phyloP scores from a whole-genome alignment of 1,140 invertebrate genomes.

The Dendroctonus ponderosae region DNA sequence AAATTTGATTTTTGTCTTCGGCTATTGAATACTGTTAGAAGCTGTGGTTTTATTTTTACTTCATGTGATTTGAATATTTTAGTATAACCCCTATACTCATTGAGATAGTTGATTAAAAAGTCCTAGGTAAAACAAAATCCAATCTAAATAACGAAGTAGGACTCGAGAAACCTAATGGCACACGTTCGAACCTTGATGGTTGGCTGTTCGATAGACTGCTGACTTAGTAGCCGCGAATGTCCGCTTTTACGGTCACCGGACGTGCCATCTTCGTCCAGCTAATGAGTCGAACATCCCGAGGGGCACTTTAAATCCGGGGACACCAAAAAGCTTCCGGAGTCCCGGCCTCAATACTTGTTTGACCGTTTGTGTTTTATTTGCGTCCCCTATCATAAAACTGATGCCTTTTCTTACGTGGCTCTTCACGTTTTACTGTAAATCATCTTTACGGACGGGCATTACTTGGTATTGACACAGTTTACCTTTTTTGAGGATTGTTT shows the following conservation, averaged over 20 bases:
- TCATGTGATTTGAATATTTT: too few relatives aligned
- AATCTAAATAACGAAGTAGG: conserved; percentile 27
- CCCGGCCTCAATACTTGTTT: conserved; percentile 17
- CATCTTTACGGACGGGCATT: conserved; percentile 15
- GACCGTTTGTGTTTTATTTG: conserved; percentile 27
- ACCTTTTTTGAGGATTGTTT: conserved; percentile 13
- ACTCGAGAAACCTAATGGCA: conserved; percentile 16
- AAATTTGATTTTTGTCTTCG: too few relatives aligned
- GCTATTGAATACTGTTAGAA: too few relatives aligned
- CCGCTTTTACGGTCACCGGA: conserved; percentile 29
- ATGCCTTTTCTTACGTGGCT: conserved; percentile 26
- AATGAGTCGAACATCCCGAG: conserved; percentile 32
- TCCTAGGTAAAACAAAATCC: conserved; percentile 4
- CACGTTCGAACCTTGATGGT: conserved; percentile 24
- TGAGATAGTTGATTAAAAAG: background rate
- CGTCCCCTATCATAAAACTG: conserved; percentile 25
- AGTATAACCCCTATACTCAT: too few relatives aligned
- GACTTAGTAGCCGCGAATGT: conserved; percentile 34
- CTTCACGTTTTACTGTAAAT: conserved; percentile 16
- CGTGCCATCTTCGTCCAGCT: conserved; percentile 29
- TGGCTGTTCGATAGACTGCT: conserved; percentile 27
- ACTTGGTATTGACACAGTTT: conserved; percentile 28
- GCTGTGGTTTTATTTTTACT: too few relatives aligned
- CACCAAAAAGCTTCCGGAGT: conserved; percentile 30
- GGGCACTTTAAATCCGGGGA: conserved; percentile 33